A percentile compares a stretch with the other conserved stretches of the same genome.
phyloP scores from a whole-genome alignment of 2,113 vertebrate genomes.

The Candoia aspera region DNA sequence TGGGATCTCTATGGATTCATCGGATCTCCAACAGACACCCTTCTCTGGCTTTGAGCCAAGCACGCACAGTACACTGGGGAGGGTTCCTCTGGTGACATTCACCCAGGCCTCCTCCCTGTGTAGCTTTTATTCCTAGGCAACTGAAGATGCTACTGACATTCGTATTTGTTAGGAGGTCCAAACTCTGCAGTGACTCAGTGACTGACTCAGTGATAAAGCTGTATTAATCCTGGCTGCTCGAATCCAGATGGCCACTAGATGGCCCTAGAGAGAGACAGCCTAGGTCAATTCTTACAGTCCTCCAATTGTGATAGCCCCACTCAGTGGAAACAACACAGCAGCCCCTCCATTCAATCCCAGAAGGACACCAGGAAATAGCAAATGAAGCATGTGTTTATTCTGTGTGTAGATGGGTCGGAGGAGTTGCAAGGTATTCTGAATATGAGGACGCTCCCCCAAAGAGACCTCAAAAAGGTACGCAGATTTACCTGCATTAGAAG shows the following conservation, averaged over 20 bases:
- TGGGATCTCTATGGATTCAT: no score
- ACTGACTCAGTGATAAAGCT: no score
- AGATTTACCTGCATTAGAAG: slow-evolving; percentile 92
- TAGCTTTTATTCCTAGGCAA: not conserved
- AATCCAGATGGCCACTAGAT: no score
- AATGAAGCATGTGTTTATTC: not conserved
- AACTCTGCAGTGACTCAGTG: no score
- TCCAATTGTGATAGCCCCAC: not conserved
- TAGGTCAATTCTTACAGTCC: not conserved
- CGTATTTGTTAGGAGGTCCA: no score
- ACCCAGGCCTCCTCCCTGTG: not conserved
- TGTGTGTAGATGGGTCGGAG: not conserved
- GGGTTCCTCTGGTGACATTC: not conserved
- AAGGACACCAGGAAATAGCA: not conserved
- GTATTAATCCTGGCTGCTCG: no score
- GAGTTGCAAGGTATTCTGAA: not conserved
- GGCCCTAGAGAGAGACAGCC: no score
- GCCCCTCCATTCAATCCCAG: not conserved
- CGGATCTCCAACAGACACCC: no score
- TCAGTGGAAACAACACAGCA: not conserved
- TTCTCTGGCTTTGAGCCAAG: no score
- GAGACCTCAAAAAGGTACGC: not conserved
- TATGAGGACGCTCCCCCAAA: accelerated
- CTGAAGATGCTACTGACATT: not conserved
- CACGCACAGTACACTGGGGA: no score